phyloP scores from a whole-genome alignment of 2,113 vertebrate genomes.

The Cariama cristata region DNA sequence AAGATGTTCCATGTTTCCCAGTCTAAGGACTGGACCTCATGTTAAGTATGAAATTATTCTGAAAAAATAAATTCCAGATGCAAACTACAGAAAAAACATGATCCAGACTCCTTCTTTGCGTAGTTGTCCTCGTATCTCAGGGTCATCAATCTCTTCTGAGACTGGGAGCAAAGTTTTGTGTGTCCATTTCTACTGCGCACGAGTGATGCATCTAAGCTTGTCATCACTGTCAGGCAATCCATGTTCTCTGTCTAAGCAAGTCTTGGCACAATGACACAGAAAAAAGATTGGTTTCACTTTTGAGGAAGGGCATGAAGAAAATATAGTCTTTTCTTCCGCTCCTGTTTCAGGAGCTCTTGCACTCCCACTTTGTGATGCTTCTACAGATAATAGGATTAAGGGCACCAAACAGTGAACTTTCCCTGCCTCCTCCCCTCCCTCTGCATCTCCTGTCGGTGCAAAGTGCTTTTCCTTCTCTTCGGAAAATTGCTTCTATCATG shows the following conservation, averaged over 20 bases:
- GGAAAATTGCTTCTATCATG: not conserved
- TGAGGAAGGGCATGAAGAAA: not conserved
- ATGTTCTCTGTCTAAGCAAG: not conserved
- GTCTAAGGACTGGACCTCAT: not conserved
- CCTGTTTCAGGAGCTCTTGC: not conserved
- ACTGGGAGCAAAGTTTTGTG: not conserved
- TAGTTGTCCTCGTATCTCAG: not conserved
- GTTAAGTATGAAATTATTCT: not conserved
- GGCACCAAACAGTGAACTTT: not conserved
- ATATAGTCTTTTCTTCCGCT: not conserved
- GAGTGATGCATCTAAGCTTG: not conserved
- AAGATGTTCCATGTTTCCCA: not conserved
- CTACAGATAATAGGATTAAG: constrained; percentile 4
- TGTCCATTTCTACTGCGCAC: not conserved
- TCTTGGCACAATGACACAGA: not conserved
- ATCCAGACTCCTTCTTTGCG: not conserved
- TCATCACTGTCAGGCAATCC: not conserved
- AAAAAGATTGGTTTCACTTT: not conserved
- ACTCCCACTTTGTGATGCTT: not conserved
- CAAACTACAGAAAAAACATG: not conserved
- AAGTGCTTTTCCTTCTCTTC: not conserved
- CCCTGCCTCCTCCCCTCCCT: not conserved
- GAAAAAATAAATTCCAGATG: not conserved
- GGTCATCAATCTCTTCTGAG: not conserved
- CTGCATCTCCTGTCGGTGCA: not conserved